Percentiles rank a stretch among this genome's conserved stretches.
Evolutionary conservation across 2,888 invertebrate genomes (phyloP).

Genomic region (Hemithea aestivaria): DNA sequence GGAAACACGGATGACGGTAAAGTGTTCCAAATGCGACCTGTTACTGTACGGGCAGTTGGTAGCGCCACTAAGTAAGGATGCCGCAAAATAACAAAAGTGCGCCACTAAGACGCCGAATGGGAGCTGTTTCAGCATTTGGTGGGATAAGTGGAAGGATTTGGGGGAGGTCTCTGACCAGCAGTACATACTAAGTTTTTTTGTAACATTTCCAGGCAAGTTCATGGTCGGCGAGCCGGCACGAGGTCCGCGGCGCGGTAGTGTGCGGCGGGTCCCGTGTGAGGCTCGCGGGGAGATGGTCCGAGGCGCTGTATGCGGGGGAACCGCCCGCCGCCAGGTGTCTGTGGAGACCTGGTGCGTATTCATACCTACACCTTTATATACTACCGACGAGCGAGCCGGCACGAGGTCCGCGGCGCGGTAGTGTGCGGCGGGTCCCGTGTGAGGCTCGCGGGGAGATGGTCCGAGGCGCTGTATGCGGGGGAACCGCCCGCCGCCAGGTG

Average conservation of each 20-base stretch:
- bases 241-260: conserved; percentile 84
- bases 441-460: conserved; percentile 86
- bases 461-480: conserved; percentile 87
- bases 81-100: too few relatives aligned
- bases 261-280: conserved; percentile 75
- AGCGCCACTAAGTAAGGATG: too few relatives aligned
- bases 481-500: conserved; percentile 84
- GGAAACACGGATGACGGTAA: too few relatives aligned
- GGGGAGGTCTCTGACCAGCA: too few relatives aligned
- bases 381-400: conserved; percentile 84
- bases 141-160: too few relatives aligned
- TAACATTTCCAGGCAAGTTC: conserved; percentile 82
- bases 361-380: too few relatives aligned
- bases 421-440: conserved; percentile 46
- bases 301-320: conserved; percentile 86
- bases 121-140: too few relatives aligned
- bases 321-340: conserved; percentile 85
- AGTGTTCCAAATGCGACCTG: too few relatives aligned
- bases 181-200: neutral
- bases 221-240: conserved; percentile 88
- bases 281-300: conserved; percentile 90
- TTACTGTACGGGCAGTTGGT: too few relatives aligned
- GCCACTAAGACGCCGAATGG: too few relatives aligned
- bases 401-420: conserved; percentile 86
- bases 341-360: conserved; percentile 66